Evolutionary conservation across 2,888 invertebrate species (phyloP).

Genomic region (Cryptocheilus praepositus): DNA sequence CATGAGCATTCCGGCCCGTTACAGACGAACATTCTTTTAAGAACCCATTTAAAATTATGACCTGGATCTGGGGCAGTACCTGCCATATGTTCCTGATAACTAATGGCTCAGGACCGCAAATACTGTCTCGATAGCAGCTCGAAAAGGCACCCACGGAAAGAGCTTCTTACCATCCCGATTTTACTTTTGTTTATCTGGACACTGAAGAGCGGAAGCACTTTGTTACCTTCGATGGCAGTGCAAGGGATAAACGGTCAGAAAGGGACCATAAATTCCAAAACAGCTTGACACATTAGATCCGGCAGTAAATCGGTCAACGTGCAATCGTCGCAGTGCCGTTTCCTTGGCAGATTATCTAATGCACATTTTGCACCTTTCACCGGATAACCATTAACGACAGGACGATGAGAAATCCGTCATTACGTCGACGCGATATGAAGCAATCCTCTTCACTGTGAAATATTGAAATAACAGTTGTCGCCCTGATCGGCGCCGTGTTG

Average conservation of each 20-base stretch:
- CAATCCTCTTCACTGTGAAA: too few relatives aligned
- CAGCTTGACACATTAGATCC: conserved; percentile 13
- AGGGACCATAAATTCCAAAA: conserved; percentile 11
- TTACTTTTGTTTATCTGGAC: conserved; percentile 22
- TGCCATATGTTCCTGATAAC: conserved; percentile 61
- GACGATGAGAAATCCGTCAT: not conserved
- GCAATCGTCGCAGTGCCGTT: conserved; percentile 26
- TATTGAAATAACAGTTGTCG: too few relatives aligned
- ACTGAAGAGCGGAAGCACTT: conserved; percentile 15
- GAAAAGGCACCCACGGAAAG: conserved; percentile 1
- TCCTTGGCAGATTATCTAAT: conserved; percentile 16
- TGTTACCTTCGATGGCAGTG: too few relatives aligned
- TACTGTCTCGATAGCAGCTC: conserved; percentile 16
- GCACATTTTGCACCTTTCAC: conserved; percentile 37
- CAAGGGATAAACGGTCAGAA: conserved; percentile 12
- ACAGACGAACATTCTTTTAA: not conserved
- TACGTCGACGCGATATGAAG: too few relatives aligned
- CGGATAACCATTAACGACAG: conserved; percentile 7
- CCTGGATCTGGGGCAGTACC: conserved; percentile 51
- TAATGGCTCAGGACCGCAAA: conserved; percentile 57
- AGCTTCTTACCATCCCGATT: conserved; percentile 7
- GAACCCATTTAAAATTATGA: conserved; percentile 8
- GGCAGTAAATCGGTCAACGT: too few relatives aligned
- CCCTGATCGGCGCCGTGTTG: too few relatives aligned
- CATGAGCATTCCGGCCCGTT: not conserved